phyloP scores from a whole-genome alignment of 2,797 vertebrate genomes.

The Microctenopoma lineatum region DNA sequence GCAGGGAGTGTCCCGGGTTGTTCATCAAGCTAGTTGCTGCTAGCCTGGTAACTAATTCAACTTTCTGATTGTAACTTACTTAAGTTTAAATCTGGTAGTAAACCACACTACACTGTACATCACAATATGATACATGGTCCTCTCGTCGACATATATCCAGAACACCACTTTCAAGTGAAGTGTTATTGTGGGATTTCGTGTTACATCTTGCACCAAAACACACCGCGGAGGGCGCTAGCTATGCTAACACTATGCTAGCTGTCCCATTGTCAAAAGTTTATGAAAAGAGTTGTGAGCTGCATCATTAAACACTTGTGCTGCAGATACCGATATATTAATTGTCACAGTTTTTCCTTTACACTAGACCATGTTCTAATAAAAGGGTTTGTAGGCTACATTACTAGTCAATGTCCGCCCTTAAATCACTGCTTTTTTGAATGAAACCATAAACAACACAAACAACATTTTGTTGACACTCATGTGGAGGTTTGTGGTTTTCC shows the following conservation, averaged over 20 bases:
- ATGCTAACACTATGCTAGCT: conserved; percentile 21
- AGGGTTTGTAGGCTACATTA: not conserved
- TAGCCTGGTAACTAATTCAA: conserved; percentile 24
- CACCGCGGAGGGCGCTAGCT: conserved; percentile 7
- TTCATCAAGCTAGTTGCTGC: conserved; percentile 36
- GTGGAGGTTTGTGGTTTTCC: not conserved
- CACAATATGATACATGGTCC: not conserved
- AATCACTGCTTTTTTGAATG: not conserved
- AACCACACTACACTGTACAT: rapidly evolving
- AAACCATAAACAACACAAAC: not conserved
- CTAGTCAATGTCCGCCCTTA: not conserved
- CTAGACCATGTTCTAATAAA: not conserved
- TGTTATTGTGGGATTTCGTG: rapidly evolving
- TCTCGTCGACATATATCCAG: rapidly evolving
- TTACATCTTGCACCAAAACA: not conserved
- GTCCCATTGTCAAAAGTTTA: not conserved
- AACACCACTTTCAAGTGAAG: not conserved
- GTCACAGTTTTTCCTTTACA: not conserved
- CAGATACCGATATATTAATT: not conserved
- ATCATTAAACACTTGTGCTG: not conserved
- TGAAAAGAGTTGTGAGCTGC: not conserved
- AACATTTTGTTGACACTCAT: not conserved
- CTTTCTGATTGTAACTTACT: not conserved
- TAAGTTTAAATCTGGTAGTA: not conserved
- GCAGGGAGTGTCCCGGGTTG: conserved; percentile 75